A percentile compares a stretch with the other conserved stretches of the same genome.
These are phyloP conservation scores for Bothrops jararaca DNA, from an alignment of 2,113 vertebrate species.

Conservation along the genomic window DNA sequence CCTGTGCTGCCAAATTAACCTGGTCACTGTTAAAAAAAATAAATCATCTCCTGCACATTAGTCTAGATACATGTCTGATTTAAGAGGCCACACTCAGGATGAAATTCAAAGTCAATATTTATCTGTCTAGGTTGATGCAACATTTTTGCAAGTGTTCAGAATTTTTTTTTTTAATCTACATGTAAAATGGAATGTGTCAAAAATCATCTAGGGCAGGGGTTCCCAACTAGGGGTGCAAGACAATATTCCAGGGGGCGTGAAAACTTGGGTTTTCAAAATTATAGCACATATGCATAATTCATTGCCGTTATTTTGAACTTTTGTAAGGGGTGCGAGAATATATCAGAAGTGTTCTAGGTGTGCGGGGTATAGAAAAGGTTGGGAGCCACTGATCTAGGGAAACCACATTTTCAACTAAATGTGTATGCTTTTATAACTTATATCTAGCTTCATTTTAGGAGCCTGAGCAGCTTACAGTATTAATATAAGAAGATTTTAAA, in stretches of 20 bases:
- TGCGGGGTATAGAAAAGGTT: no score
- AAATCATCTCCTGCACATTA: no score
- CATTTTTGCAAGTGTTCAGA: neutral
- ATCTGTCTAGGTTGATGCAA: neutral
- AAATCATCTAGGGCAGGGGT: neutral
- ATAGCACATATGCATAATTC: no score
- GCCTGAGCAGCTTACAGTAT: neutral
- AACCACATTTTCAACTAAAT: neutral
- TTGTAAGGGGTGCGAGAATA: no score
- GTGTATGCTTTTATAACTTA: neutral
- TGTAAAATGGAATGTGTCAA: neutral
- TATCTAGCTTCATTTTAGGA: neutral
- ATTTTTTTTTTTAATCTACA: neutral
- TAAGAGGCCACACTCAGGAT: neutral
- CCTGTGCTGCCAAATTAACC: neutral
- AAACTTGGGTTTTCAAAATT: no score
- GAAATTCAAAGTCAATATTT: neutral
- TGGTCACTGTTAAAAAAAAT: neutral
- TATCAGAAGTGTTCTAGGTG: no score
- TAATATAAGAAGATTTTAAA: neutral
- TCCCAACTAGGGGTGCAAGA: no score
- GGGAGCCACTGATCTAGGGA: neutral
- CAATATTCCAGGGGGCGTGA: no score
- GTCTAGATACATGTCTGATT: neutral
- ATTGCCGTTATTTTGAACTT: no score